Conservation (phyloP, 2,888 invertebrate genomes). For the Oscheius sp. region DNA sequence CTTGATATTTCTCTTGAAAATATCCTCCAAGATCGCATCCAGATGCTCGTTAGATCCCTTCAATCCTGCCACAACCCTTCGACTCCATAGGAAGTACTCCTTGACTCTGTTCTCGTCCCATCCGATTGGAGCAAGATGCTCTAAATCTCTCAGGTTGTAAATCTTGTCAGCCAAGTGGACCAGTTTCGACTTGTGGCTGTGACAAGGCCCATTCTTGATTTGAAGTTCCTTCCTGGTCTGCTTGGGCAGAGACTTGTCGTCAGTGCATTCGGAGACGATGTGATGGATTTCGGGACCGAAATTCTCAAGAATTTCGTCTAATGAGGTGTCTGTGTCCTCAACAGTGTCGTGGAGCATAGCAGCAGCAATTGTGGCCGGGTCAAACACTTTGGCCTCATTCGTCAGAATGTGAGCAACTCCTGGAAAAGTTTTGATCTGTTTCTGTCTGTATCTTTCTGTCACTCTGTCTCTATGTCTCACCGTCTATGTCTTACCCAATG, state of each 20-base stretch:
- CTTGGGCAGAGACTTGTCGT: conserved; percentile 82
- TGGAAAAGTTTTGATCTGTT: conserved; percentile 27
- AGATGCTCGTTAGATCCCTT: conserved; percentile 69
- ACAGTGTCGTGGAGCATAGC: conserved; percentile 87
- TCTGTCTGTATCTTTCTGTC: conserved; percentile 54
- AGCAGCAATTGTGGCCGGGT: conserved; percentile 78
- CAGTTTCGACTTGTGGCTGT: conserved; percentile 79
- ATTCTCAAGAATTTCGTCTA: conserved; percentile 77
- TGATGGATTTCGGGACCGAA: conserved; percentile 64
- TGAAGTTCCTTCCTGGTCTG: conserved; percentile 78
- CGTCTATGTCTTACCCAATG: conserved; percentile 78
- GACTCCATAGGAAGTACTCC: conserved; percentile 70
- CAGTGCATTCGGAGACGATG: conserved; percentile 75
- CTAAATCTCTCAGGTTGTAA: conserved; percentile 84
- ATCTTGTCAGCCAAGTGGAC: conserved; percentile 86
- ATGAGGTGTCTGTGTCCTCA: conserved; percentile 84
- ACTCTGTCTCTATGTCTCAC: neutral
- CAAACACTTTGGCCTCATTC: conserved; percentile 64
- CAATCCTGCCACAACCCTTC: conserved; percentile 57
- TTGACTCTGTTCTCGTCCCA: conserved; percentile 64
- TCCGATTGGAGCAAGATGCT: conserved; percentile 74
- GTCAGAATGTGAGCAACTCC: conserved; percentile 75
- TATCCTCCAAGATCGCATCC: conserved; percentile 65
- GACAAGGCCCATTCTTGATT: conserved; percentile 60
- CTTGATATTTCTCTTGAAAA: conserved; percentile 60